Evolutionary conservation across 35 echinoderm and acorn worm species (phyloP), one percentile per base, ranked within the genome.

Genomic region (Apostichopus japonicus): DNA sequence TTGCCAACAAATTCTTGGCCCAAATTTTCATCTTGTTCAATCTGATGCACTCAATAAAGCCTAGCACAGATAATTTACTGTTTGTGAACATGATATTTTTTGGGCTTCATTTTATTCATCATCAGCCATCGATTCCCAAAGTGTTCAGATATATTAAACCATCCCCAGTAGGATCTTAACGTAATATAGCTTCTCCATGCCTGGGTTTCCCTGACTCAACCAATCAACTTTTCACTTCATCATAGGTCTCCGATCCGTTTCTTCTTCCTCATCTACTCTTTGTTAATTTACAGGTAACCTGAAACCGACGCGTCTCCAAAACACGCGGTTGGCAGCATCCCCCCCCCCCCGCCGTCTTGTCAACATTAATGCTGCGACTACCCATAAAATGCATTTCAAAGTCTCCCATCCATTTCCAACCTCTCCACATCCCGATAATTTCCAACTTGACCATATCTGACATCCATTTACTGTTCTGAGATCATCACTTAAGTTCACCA

Each of bases 241-340:
- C 54, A 23, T 84, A 23, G 33, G 2, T 54, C 15, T 53, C 6
- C 10, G 81, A 84, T 84, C 78, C 4, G 54, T 84, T 21, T 84
- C 81, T 17, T 58, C 81, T 54, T n/a, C 21, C 81, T 54, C 17
- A 57, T 55, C 81, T 21, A 84, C 81, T 58, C 81, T 58, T 16
- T 44, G 54, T 84, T 84, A 84, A 84, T 84, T 84, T 84, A 84
- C 56, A 75, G 81, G 81, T 84, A 84, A 84, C 81, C 81, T 23
- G 81, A 84, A 55, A 57, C 81, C 4, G 17, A 75, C 71, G 61
- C 56, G 17, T 22, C 56, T 23, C n/a, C 15, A 53, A 84, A 57
- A 84, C 81, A 55, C 19, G 53, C 81, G 57, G 56, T 84, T 17
- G 16, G 23, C 53, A 7, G 56, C 6, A 84, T 84, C 81, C 56